Evolutionary conservation across 2,888 invertebrate species (phyloP), one percentile per base, ranked within the genome.

Genomic region (Pediacus dermestoides): DNA sequence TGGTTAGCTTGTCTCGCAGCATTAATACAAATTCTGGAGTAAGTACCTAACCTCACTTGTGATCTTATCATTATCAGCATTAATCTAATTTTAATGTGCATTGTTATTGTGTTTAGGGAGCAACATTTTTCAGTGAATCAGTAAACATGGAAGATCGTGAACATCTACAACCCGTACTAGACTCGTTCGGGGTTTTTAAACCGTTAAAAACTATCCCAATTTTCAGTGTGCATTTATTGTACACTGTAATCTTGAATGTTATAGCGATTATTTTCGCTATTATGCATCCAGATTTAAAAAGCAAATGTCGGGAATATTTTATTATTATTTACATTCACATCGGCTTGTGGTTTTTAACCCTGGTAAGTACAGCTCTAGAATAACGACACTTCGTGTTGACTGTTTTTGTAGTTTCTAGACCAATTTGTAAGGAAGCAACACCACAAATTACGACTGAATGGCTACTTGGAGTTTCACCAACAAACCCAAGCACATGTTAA

Each of bases 391-490:
- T n/a, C n/a, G n/a, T n/a, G n/a, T n/a, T 27, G 42, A 23, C 26
- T 40, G 42, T 42, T 35, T 53, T 31, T 63, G 11, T 52, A 80
- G 80, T 50, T 77, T 13, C 64, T 78, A 38, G 77, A 82, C 65
- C 75, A 77, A 56, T 60, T 77, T 31, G 67, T 77, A 1, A 77
- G 77, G 58, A 65, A 65, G 16, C 74, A 72, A 52, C 84, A 84
- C 55, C 75, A 80, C 42, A 68, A 72, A 44, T 61, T 82, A 23
- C 71, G 81, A 39, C 68, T 82, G 44, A 75, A 76, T 55, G 83
- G 84, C 2, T 82, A 82, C 55, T 71, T 82, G 39, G 81, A 83
- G 34, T 83, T 83, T 58, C 78, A 82, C 61, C 76, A 80, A 40
- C 73, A 75, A 4, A 80, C 77, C 0, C 72, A 74, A 48, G 69